Evolutionary conservation across 1,140 invertebrate genomes (phyloP).

Genomic region (Pseudomyrmex flavicornis): DNA sequence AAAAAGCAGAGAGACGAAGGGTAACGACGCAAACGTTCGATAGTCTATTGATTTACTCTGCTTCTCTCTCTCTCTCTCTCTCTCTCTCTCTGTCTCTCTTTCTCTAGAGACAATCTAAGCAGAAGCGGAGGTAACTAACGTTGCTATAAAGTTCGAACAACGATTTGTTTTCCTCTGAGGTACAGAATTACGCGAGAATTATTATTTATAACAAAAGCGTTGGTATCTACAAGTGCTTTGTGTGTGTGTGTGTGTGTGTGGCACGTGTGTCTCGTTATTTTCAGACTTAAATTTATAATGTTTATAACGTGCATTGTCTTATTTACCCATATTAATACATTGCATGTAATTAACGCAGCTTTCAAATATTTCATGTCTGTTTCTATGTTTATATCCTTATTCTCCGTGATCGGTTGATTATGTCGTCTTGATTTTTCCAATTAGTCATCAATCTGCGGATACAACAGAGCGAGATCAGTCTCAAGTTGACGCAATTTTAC

Average conservation of each 20-base stretch:
- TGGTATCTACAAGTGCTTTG: not conserved
- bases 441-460: slow-evolving; percentile 78
- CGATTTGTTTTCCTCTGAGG: not conserved
- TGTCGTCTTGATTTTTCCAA: slow-evolving; percentile 62
- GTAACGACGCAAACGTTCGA: not conserved
- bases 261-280: slow-evolving; percentile 11
- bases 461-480: slow-evolving; percentile 25
- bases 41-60: no score
- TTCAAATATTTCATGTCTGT: slow-evolving; percentile 84
- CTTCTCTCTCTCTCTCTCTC: no score
- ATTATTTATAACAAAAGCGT: slow-evolving; percentile 7
- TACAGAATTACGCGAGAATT: slow-evolving; percentile 22
- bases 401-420: no score
- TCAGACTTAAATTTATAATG: slow-evolving; percentile 9
- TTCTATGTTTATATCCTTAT: not conserved
- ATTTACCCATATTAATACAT: slow-evolving; percentile 86
- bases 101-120: not conserved
- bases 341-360: slow-evolving; percentile 85
- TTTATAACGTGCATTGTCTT: slow-evolving; percentile 16
- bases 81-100: not conserved
- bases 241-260: no score
- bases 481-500: not conserved
- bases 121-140: no score
- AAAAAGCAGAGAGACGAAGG: no score
- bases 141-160: not conserved